Evolutionary conservation across 1,140 invertebrate species (phyloP).

Genomic region (Heliconius melpomene): DNA sequence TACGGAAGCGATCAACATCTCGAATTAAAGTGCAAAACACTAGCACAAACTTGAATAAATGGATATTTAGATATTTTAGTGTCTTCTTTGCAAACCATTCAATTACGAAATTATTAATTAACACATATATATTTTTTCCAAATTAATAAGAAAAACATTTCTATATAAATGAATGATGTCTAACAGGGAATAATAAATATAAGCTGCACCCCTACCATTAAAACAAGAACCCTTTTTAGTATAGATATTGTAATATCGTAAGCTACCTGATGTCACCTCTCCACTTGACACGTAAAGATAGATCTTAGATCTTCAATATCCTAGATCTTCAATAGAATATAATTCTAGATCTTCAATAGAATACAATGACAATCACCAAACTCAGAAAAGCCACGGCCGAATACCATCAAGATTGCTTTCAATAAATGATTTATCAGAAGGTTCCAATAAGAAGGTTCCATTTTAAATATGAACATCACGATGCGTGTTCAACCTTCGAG

Average conservation of each 20-base stretch:
- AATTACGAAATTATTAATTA: too few species aligned
- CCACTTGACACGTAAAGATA: constrained; percentile 35
- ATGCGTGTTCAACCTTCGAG: constrained; percentile 50
- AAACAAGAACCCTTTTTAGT: background rate
- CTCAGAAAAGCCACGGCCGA: constrained; percentile 61
- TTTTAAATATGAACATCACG: constrained; percentile 49
- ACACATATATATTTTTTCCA: too few species aligned
- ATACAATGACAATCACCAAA: constrained; percentile 56
- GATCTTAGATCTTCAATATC: too few species aligned
- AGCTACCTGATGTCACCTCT: background rate
- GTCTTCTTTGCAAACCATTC: too few species aligned
- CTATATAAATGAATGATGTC: too few species aligned
- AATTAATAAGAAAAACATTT: too few species aligned
- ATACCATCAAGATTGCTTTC: constrained; percentile 68
- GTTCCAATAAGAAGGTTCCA: constrained; percentile 43
- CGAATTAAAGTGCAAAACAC: background rate
- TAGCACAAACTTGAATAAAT: background rate
- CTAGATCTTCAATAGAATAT: constrained; percentile 55
- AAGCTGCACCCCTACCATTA: too few species aligned
- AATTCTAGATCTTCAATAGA: constrained; percentile 55
- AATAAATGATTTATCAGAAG: constrained; percentile 60
- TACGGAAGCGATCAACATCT: background rate
- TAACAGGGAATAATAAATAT: too few species aligned
- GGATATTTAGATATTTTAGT: too few species aligned
- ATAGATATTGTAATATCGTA: background rate